Conservation (phyloP, 2,113 vertebrate species). For the Pseudonaja textilis region DNA sequence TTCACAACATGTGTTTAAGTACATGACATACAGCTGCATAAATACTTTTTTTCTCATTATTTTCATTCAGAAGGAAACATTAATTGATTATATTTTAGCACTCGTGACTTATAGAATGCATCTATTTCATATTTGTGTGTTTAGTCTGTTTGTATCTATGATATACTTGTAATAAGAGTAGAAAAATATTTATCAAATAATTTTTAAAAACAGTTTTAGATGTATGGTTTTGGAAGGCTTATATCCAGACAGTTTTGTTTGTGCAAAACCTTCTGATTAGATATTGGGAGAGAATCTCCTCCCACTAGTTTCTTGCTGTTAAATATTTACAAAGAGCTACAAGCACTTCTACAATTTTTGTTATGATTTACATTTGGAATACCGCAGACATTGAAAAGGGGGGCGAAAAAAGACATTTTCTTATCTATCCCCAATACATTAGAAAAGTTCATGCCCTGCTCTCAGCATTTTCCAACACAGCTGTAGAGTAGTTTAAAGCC, state of each 20-base stretch:
- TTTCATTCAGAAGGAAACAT: neutral
- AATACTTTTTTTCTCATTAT: neutral
- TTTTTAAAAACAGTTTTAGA: neutral
- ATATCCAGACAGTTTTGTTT: conserved; percentile 26
- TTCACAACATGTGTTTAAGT: neutral
- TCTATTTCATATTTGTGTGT: neutral
- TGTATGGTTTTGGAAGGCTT: neutral
- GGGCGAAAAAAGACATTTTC: conserved; percentile 72
- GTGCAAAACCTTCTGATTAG: conserved; percentile 31
- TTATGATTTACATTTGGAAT: conserved; percentile 71
- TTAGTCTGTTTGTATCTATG: neutral
- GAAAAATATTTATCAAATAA: neutral
- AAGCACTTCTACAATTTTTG: conserved; percentile 66
- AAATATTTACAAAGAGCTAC: conserved; percentile 60
- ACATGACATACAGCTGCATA: neutral
- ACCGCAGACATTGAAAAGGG: conserved; percentile 63
- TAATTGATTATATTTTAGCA: neutral
- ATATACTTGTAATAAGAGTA: neutral
- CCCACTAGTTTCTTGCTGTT: conserved; percentile 20
- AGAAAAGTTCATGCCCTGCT: conserved; percentile 80
- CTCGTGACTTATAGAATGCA: neutral
- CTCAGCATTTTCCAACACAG: conserved; percentile 82
- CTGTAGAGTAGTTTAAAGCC: conserved; percentile 85
- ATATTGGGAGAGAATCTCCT: conserved; percentile 38
- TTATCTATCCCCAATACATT: conserved; percentile 76